Evolutionary conservation across 2,888 invertebrate species (phyloP).

Genomic region (Abscondita cerata): DNA sequence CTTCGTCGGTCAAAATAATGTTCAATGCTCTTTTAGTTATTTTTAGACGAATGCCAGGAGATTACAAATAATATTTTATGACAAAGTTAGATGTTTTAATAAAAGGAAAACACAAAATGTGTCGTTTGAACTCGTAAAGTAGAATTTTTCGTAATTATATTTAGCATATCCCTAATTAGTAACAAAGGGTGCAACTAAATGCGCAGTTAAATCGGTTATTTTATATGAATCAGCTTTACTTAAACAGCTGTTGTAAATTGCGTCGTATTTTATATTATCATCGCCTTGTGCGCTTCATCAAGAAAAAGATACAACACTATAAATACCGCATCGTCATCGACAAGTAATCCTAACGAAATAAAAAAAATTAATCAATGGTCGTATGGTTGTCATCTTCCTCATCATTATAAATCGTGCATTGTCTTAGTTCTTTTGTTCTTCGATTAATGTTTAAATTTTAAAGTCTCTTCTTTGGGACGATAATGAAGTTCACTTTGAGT

Average conservation of each 20-base stretch:
- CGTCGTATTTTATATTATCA: slow-evolving; percentile 36
- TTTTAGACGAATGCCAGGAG: slow-evolving; percentile 15
- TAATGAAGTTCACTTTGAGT: background rate
- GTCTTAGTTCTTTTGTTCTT: background rate
- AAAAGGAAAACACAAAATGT: slow-evolving; percentile 14
- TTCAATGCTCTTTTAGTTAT: slow-evolving; percentile 21
- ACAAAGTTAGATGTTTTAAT: slow-evolving; percentile 20
- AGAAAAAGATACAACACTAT: background rate
- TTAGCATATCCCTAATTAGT: slow-evolving; percentile 33
- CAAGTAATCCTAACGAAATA: slow-evolving; percentile 1
- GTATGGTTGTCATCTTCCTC: too few relatives aligned
- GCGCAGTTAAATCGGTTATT: slow-evolving; percentile 38
- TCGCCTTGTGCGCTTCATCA: slow-evolving; percentile 28
- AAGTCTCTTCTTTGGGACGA: background rate
- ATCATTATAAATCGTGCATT: too few relatives aligned
- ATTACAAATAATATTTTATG: slow-evolving; percentile 10
- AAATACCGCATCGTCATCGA: slow-evolving; percentile 2
- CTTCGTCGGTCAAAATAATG: slow-evolving; percentile 29
- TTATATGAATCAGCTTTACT: slow-evolving; percentile 39
- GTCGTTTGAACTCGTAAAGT: slow-evolving; percentile 24
- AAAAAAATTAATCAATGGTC: slow-evolving; percentile 1
- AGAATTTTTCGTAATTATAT: slow-evolving; percentile 32
- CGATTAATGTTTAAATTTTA: too few relatives aligned
- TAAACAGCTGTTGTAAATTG: slow-evolving; percentile 37
- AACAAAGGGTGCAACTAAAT: slow-evolving; percentile 36